Conservation (phyloP, 2,113 vertebrate species). For the Prunella himalayana region DNA sequence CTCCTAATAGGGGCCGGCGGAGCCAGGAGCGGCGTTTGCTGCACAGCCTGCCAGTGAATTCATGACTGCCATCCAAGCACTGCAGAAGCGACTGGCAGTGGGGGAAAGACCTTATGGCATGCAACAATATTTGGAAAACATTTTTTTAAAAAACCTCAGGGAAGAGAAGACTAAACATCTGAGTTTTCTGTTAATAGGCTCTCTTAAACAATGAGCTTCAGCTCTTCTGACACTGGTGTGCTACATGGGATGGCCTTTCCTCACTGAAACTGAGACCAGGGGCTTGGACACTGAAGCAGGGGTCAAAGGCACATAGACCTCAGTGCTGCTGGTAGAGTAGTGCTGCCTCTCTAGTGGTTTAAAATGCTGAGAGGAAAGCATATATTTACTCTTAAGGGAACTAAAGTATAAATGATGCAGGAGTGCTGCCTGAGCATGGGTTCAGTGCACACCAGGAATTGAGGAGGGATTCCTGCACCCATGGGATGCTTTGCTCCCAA, state of each 20-base stretch:
- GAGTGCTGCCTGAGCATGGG: rapidly evolving
- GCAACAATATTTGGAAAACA: slow-evolving; percentile 66
- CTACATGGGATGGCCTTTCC: not conserved
- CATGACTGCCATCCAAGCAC: slow-evolving; percentile 34
- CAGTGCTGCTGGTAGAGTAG: not conserved
- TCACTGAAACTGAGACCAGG: not conserved
- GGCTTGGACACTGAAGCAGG: not conserved
- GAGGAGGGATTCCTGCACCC: not conserved
- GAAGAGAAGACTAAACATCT: slow-evolving; percentile 23
- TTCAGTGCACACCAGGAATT: not conserved
- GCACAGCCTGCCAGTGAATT: slow-evolving; percentile 41
- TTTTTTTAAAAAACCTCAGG: not conserved
- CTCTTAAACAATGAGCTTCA: not conserved
- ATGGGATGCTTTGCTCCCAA: not conserved
- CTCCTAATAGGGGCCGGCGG: not conserved
- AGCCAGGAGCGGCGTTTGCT: slow-evolving; percentile 1
- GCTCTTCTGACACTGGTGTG: not conserved
- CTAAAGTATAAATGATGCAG: not conserved
- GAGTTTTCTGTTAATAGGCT: not conserved
- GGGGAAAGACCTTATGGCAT: slow-evolving; percentile 62
- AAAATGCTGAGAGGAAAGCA: not conserved
- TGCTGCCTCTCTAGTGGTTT: not conserved
- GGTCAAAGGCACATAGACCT: not conserved
- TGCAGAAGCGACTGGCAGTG: slow-evolving; percentile 9
- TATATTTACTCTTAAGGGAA: not conserved